Evolutionary conservation across 2,888 invertebrate species (phyloP).

Genomic region (Hesperia comma): DNA sequence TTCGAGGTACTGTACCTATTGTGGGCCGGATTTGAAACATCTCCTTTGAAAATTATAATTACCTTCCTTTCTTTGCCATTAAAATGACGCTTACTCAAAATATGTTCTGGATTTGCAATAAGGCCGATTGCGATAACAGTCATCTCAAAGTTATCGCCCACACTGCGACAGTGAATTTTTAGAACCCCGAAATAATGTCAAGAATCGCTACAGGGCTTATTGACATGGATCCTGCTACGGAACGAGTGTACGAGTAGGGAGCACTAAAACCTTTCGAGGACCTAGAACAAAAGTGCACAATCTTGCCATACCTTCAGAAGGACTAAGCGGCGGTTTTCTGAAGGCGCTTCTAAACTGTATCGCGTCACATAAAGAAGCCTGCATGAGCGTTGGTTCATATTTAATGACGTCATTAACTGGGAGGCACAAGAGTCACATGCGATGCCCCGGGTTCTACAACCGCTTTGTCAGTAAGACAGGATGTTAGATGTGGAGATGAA

Average conservation of each 20-base stretch:
- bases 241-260: not conserved
- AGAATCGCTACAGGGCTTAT: conserved; percentile 4
- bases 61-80: too few relatives aligned
- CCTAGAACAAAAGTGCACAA: conserved; percentile 37
- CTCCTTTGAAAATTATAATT: too few relatives aligned
- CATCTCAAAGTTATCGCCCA: not conserved
- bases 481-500: conserved; percentile 23
- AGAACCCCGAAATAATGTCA: conserved; percentile 3
- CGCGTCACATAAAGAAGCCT: conserved; percentile 50
- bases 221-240: conserved; percentile 4
- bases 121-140: too few relatives aligned
- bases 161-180: not conserved
- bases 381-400: conserved; percentile 65
- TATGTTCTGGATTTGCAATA: too few relatives aligned
- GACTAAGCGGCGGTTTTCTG: conserved; percentile 30
- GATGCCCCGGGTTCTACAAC: conserved; percentile 53
- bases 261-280: conserved; percentile 39
- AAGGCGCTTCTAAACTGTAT: conserved; percentile 39
- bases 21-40: too few relatives aligned
- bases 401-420: conserved; percentile 81
- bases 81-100: too few relatives aligned
- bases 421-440: conserved; percentile 64
- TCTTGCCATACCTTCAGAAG: conserved; percentile 28
- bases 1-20: too few relatives aligned
- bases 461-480: conserved; percentile 53